A percentile compares a stretch with the other conserved stretches of the same genome.
Evolutionary conservation across 1,140 invertebrate genomes (phyloP).

Genomic region (Trachymyrmex septentrionalis): DNA sequence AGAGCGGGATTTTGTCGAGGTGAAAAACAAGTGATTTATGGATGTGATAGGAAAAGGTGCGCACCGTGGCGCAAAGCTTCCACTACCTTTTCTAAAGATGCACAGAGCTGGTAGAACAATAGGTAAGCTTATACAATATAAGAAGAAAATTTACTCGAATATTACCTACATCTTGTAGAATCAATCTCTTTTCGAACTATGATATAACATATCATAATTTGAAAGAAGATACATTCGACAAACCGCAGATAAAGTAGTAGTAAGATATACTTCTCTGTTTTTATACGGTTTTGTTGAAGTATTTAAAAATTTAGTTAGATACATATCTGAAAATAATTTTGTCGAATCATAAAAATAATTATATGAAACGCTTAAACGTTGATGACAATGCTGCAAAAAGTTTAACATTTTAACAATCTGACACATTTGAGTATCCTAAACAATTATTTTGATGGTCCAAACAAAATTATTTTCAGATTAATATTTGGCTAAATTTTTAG

Average conservation of each 20-base stretch:
- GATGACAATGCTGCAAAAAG: too few species aligned
- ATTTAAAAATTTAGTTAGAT: too few species aligned
- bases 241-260: background rate
- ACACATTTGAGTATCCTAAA: too few species aligned
- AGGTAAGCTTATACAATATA: constrained; percentile 1
- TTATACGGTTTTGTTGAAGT: too few species aligned
- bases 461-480: too few species aligned
- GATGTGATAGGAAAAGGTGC: constrained; percentile 55
- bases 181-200: background rate
- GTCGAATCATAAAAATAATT: too few species aligned
- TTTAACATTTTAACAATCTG: too few species aligned
- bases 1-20: constrained; percentile 39
- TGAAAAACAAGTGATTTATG: constrained; percentile 64
- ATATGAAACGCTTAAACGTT: too few species aligned
- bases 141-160: constrained; percentile 25
- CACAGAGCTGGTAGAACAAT: constrained; percentile 43
- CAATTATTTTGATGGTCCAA: too few species aligned
- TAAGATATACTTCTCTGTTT: too few species aligned
- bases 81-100: constrained; percentile 33
- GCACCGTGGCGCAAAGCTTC: constrained; percentile 6
- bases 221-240: background rate
- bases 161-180: background rate
- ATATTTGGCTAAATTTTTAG: too few species aligned
- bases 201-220: constrained; percentile 1
- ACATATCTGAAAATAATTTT: too few species aligned